Conservation (phyloP, 2,797 vertebrate species). For the Lemur catta region DNA sequence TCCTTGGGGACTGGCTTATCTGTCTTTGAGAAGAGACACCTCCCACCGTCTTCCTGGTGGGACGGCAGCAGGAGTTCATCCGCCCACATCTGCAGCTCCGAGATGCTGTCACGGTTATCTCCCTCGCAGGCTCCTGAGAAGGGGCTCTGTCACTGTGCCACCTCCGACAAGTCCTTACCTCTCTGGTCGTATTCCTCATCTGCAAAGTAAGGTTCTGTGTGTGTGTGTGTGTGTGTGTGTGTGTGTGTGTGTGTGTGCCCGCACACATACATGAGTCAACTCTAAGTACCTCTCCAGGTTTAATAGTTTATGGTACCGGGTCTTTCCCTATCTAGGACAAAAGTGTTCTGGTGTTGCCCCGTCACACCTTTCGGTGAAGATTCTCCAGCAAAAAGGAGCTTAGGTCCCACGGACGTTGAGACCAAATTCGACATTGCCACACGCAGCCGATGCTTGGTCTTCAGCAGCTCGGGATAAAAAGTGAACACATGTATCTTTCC, state of each 20-base stretch:
- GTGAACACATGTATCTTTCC: rapidly evolving
- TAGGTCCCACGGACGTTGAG: not conserved
- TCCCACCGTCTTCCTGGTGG: not conserved
- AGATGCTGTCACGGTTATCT: rapidly evolving
- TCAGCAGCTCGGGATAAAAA: not conserved
- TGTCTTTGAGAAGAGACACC: not conserved
- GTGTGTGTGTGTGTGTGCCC: rapidly evolving
- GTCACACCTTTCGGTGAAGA: not conserved
- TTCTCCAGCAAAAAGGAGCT: not conserved
- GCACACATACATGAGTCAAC: rapidly evolving
- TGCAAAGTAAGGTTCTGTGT: not conserved
- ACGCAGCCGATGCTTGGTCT: rapidly evolving
- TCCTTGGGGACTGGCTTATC: not conserved
- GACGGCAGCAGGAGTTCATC: rapidly evolving
- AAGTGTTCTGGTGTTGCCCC: too few relatives aligned
- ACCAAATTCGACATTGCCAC: rapidly evolving
- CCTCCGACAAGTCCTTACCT: not conserved
- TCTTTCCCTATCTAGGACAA: not conserved
- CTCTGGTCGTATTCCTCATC: not conserved
- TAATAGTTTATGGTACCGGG: rapidly evolving
- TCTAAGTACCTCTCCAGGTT: not conserved
- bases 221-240: rapidly evolving
- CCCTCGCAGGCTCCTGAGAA: not conserved
- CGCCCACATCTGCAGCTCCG: not conserved
- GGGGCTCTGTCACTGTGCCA: not conserved